phyloP scores from a whole-genome alignment of 2,888 invertebrate species.

The Himalopsyche kuldschensis region DNA sequence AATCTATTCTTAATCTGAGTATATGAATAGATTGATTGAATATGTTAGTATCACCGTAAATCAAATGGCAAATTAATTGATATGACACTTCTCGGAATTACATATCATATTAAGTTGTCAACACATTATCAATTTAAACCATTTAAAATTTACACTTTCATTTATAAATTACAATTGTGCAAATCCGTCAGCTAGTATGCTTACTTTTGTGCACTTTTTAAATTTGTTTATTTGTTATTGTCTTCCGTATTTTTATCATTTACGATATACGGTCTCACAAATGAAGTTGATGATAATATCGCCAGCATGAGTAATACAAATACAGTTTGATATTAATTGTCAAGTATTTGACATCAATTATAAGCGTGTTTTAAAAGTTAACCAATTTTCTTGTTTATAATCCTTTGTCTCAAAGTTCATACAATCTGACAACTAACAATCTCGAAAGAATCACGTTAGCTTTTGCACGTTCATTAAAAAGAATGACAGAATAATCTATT shows the following conservation, averaged over 20 bases:
- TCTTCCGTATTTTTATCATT: not conserved
- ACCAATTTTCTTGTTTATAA: constrained; percentile 2
- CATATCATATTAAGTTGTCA: too few relatives aligned
- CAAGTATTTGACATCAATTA: not conserved
- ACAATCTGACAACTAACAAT: not conserved
- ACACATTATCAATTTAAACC: too few relatives aligned
- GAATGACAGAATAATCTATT: constrained; percentile 24
- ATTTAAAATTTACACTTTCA: too few relatives aligned
- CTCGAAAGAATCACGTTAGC: constrained; percentile 2
- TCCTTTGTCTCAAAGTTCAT: constrained; percentile 37
- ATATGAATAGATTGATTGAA: too few relatives aligned
- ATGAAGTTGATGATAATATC: not conserved
- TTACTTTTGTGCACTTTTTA: not conserved
- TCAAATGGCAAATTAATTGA: too few relatives aligned
- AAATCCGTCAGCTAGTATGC: not conserved
- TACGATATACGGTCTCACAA: not conserved
- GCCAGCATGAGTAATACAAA: not conserved
- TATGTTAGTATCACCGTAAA: too few relatives aligned
- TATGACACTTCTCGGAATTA: too few relatives aligned
- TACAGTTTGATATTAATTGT: not conserved
- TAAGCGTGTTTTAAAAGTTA: not conserved
- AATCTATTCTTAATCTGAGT: too few relatives aligned
- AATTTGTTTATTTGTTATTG: not conserved
- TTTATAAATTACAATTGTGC: too few relatives aligned
- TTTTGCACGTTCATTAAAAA: constrained; percentile 5